phyloP scores from a whole-genome alignment of 2,113 vertebrate species.

The Ammospiza caudacuta region DNA sequence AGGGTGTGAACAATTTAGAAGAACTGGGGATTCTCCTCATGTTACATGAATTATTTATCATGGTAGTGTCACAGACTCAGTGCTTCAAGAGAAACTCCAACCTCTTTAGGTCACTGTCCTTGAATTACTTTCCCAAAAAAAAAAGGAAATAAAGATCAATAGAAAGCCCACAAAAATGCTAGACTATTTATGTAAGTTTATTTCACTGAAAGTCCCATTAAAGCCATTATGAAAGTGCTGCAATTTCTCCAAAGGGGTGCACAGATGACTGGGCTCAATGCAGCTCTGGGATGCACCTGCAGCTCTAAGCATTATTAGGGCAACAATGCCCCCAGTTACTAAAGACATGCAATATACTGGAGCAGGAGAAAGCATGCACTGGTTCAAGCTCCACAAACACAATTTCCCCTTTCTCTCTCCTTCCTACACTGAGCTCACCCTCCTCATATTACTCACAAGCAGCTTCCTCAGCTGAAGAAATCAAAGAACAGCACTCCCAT shows the following conservation, averaged over 20 bases:
- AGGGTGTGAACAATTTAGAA: background rate
- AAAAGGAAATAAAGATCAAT: no score
- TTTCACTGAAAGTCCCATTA: background rate
- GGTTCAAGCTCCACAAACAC: background rate
- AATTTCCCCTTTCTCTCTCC: background rate
- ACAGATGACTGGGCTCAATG: background rate
- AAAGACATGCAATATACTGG: background rate
- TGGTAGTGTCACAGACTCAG: background rate
- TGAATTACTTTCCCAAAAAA: background rate
- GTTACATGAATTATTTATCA: slow-evolving; percentile 18
- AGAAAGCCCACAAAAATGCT: background rate
- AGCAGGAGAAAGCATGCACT: background rate
- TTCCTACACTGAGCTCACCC: background rate
- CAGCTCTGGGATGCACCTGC: background rate
- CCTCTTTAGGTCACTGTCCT: slow-evolving; percentile 7
- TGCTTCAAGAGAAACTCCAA: background rate
- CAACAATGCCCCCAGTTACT: background rate
- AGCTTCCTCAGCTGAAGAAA: background rate
- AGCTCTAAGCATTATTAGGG: background rate
- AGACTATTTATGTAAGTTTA: background rate
- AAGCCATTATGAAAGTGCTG: background rate
- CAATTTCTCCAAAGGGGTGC: background rate
- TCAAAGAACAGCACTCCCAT: background rate
- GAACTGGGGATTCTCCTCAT: background rate
- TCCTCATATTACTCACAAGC: background rate